phyloP scores from a whole-genome alignment of 2,888 invertebrate genomes.

The Drosophila neutralis region DNA sequence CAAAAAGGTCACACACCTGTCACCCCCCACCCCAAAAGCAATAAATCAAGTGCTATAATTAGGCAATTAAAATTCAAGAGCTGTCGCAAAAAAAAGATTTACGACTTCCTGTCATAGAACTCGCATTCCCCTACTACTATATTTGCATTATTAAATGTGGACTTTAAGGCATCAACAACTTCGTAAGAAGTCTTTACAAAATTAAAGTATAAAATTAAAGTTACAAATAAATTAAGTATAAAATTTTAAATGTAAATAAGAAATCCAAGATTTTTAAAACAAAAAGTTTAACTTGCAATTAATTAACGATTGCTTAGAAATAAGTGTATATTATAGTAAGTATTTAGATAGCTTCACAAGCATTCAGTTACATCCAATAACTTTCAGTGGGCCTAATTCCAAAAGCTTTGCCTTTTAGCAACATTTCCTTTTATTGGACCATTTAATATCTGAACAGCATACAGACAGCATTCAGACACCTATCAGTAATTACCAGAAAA shows the following conservation, averaged over 20 bases:
- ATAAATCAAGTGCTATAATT: too few species aligned
- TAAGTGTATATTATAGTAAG: neutral
- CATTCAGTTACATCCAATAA: too few species aligned
- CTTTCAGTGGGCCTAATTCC: neutral
- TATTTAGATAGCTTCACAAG: neutral
- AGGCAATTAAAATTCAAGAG: too few species aligned
- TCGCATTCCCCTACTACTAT: too few species aligned
- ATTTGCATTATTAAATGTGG: neutral
- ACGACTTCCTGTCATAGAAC: too few species aligned
- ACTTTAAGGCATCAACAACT: neutral
- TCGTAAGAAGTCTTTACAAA: neutral
- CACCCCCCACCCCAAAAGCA: too few species aligned
- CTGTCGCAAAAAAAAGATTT: too few species aligned
- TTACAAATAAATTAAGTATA: neutral
- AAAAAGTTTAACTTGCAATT: neutral
- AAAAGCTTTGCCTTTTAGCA: neutral
- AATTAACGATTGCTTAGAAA: too few species aligned
- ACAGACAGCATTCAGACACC: slow-evolving; percentile 22
- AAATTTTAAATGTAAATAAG: neutral
- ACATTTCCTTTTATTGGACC: slow-evolving; percentile 22
- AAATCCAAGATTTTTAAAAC: neutral
- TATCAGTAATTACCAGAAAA: slow-evolving; percentile 71
- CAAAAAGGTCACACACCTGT: too few species aligned
- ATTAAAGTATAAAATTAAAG: neutral
- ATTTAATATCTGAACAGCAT: slow-evolving; percentile 25